Conservation (phyloP, 2,113 vertebrate species). For the Hippopotamus amphibius region DNA sequence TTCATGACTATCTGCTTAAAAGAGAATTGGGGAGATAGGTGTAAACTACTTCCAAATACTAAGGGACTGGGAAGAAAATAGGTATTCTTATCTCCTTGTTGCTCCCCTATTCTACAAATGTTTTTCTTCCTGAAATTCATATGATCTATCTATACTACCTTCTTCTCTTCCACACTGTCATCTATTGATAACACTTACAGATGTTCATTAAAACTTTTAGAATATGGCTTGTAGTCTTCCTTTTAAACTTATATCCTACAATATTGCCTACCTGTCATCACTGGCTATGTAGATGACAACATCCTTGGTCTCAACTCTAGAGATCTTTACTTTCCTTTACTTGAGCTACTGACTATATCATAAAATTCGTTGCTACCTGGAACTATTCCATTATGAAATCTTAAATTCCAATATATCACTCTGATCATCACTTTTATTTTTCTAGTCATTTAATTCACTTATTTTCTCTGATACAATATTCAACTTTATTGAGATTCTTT, state of each 20-base stretch:
- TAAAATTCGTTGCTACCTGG: not conserved
- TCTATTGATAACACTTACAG: not conserved
- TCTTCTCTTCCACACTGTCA: not conserved
- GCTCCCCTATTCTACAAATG: not conserved
- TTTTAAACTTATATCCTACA: not conserved
- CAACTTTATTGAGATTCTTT: slow-evolving; percentile 12
- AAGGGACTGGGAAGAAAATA: not conserved
- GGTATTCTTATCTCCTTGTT: not conserved
- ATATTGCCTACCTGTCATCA: not conserved
- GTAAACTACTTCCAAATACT: not conserved
- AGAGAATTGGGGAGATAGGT: not conserved
- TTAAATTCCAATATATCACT: not conserved
- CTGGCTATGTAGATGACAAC: not conserved
- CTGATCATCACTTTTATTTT: not conserved
- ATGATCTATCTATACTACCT: not conserved
- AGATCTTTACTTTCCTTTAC: not conserved
- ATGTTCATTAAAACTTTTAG: not conserved
- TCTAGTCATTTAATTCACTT: not conserved
- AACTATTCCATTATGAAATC: slow-evolving; percentile 4
- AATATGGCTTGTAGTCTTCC: not conserved
- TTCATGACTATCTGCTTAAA: not conserved
- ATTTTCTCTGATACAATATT: not conserved
- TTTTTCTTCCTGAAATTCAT: not conserved
- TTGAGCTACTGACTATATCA: not conserved
- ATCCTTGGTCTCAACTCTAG: not conserved